Base-by-base conservation (phyloP, 2,113 vertebrate species). In the Semicossyphus pulcher region DNA sequence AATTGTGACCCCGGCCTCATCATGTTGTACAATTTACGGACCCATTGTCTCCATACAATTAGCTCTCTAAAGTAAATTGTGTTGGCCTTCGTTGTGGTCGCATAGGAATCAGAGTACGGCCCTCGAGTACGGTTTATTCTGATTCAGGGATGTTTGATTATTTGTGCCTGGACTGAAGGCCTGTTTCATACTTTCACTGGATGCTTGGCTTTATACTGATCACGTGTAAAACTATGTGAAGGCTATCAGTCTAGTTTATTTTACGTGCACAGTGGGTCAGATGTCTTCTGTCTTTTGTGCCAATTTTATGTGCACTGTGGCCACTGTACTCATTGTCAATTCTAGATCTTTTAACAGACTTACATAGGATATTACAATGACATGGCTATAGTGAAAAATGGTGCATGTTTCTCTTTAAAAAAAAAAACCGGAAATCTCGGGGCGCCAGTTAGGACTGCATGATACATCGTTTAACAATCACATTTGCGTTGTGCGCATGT, bases 21-120 rank as follows among this genome's bases (percentile, higher is more conserved):
- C 47, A 47, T 52, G 52, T 49, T 51, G 32, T 20, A 20, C 45
- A 57, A 41, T 72, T 75, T 34, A 56, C 44, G 26, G 63, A 70
- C 44, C 18, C 47, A 59, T 31, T 75, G 25, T 58, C 28, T 44
- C 23, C 10, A 4, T n/a, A 20, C 15, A 31, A 23, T 68, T 47
- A 72, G 15, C 47, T 65, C 36, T 51, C 9, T 51, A 12, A 76
- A 51, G 21, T 31, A 32, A 65, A 65, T 51, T 65, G 34, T 12
- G 3, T 76, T 44, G 37, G 18, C 26, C 44, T 34, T 2, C 0
- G 8, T 34, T 23, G 45, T 48, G 42, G 31, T 41, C 28, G 63
- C 31, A 36, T 7, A 25, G 36, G 42, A 21, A 62, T 47, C 1
- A 16, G 5, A 34, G 31, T 12, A n/a, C 18, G 31, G 26, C 41